Base-by-base conservation (phyloP, 2,888 invertebrate genomes). In the Synergus umbraculus region DNA sequence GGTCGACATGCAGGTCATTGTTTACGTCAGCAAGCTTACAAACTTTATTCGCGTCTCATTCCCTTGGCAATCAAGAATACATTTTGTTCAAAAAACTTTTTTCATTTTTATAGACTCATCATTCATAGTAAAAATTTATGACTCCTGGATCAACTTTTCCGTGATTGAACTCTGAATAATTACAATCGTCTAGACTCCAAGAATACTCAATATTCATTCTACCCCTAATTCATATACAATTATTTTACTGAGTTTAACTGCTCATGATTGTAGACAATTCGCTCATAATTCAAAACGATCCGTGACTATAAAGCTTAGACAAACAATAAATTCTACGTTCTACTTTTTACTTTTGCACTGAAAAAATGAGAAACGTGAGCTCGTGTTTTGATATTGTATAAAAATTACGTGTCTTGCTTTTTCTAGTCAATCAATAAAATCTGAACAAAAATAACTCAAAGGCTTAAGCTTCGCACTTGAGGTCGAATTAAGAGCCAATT, bases 1-100 rank as follows among this genome's bases (percentile, higher is more conserved):
- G 85, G 85, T 85, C 87, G 83, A 82, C 86, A 85, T 85, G 84
- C 88, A 86, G 91, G 90, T 90, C 90, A 89, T 89, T 89, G 87
- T 90, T 89, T 91, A 86, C 91, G 91, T 90, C 90, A 90, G 29
- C 86, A 85, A 87, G 86, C 86, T 80, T 43, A 73, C 83, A 80
- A 82, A 82, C 84, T 86, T 84, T 85, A 81, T 82, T 82, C 79
- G 78, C 29, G 66, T 73, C 78, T 80, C 76, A 77, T 78, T 29
- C 66, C 29, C 46, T 69, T 79, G 65, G 37, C 22, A 77, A 78
- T 80, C 69, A 73, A 76, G 8, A 46, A 58, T 58, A 15, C 13
- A 49, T 49, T 49, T 49, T 4, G 5, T 49, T 1, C 1, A 49
- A 13, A 13, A 15, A 49, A 49, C 5, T 49, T 49, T 15, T 49